Conservation (phyloP, 2,888 invertebrate species). For the Hyppa rectilinea region DNA sequence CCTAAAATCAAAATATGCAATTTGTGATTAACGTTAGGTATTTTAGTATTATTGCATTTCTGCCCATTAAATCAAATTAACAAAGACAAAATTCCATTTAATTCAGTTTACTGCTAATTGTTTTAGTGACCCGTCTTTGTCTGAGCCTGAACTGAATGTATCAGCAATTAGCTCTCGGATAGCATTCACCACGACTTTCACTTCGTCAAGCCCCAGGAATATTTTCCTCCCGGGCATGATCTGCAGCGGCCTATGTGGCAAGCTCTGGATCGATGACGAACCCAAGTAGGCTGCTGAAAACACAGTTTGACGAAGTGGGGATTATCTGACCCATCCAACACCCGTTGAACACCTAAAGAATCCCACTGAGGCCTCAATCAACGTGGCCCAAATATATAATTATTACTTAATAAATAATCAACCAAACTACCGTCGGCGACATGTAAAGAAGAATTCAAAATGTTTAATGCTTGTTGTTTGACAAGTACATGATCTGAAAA, state of each 20-base stretch:
- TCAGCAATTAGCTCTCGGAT: not conserved
- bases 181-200: not conserved
- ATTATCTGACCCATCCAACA: not conserved
- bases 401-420: too few relatives aligned
- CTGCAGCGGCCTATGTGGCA: not conserved
- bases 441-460: not conserved
- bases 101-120: conserved; percentile 15
- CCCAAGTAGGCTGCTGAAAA: not conserved
- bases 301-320: not conserved
- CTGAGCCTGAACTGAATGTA: not conserved
- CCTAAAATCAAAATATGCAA: not conserved
- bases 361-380: not conserved
- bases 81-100: not conserved
- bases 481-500: not conserved
- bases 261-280: not conserved
- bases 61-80: not conserved
- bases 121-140: not conserved
- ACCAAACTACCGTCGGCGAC: not conserved
- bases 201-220: not conserved
- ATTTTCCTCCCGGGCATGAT: not conserved
- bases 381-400: not conserved
- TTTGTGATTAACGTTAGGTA: not conserved
- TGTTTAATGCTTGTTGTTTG: not conserved
- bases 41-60: not conserved
- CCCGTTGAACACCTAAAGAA: not conserved